These are phyloP conservation scores for Plestiodon gilberti DNA, from an alignment of 2,113 vertebrate genomes.

Conservation along the genomic window DNA sequence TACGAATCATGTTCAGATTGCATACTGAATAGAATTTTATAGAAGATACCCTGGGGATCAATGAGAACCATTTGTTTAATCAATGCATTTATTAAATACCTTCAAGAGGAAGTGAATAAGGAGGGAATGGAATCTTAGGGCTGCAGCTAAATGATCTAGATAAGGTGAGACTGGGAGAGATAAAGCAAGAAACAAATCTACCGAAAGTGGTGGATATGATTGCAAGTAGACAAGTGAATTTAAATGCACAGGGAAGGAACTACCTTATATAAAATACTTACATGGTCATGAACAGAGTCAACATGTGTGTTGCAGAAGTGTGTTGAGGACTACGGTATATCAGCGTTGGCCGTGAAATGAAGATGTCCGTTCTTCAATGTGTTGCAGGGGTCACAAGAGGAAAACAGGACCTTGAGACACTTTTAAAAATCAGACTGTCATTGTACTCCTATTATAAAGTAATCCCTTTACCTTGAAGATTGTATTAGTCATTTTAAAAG, in stretches of 20 bases:
- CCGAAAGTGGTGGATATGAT: conserved; percentile 51
- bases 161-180: conserved; percentile 49
- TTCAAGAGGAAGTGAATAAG: conserved; percentile 59
- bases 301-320: background rate
- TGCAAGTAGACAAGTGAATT: conserved; percentile 45
- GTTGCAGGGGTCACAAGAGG: conserved; percentile 40
- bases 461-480: conserved; percentile 1
- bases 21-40: conserved; percentile 54
- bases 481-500: conserved; percentile 33
- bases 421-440: conserved; percentile 43
- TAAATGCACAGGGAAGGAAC: conserved; percentile 50
- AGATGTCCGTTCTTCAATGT: conserved; percentile 44
- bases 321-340: conserved; percentile 1
- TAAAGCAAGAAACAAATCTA: conserved; percentile 57
- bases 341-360: conserved; percentile 62
- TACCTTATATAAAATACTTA: conserved; percentile 63
- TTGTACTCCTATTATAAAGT: conserved; percentile 38
- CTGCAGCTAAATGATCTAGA: conserved; percentile 40
- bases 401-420: conserved; percentile 51
- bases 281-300: conserved; percentile 5
- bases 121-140: conserved; percentile 55
- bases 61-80: conserved; percentile 47
- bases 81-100: conserved; percentile 52
- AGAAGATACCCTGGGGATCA: conserved; percentile 49
- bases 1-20: conserved; percentile 57